Evolutionary conservation across 2,797 vertebrate genomes (phyloP), one percentile per base, ranked within the genome.

Genomic region (Ataeniobius toweri): DNA sequence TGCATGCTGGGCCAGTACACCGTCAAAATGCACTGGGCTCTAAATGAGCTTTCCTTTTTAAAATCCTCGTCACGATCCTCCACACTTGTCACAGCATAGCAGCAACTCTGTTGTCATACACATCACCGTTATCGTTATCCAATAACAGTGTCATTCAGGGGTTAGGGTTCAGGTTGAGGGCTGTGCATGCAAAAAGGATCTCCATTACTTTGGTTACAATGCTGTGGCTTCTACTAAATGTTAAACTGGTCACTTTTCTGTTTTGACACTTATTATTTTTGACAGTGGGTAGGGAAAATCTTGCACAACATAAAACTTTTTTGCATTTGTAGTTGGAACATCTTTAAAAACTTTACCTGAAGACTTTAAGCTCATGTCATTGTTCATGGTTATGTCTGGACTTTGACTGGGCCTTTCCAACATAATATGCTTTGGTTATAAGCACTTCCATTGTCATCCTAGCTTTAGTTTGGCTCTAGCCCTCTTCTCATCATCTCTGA

Each of bases 31-130:
- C 51, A 9, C 82, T 5, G 9, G 16, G 50, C 59, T 70, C 72
- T 50, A 81, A 87, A 85, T 73, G 77, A 86, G 80, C 75, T 46
- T 59, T 61, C 70, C 80, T 79, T 69, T 76, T 91, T 85, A 85
- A 76, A 80, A 88, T 81, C 83, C 84, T 72, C 71, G 81, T 91
- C 91, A 89, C 79, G 74, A 85, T 84, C 78, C 36, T 74, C 74
- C 71, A 76, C 75, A 58, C 87, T 90, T 83, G 89, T 89, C 85
- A 83, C 73, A 77, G 86, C 41, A 28, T 76, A 86, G 82, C 80
- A 84, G 77, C 84, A 74, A 77, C 73, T 70, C 72, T 76, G 56
- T 81, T 85, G 85, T 83, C 83, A 77, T 69, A 78, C 83, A 81
- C 77, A 28, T 41, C 39, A n/a, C 77, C 71, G 74, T 76, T 31